Conservation (phyloP, 2,888 invertebrate species). For the Diloba caeruleocephala region DNA sequence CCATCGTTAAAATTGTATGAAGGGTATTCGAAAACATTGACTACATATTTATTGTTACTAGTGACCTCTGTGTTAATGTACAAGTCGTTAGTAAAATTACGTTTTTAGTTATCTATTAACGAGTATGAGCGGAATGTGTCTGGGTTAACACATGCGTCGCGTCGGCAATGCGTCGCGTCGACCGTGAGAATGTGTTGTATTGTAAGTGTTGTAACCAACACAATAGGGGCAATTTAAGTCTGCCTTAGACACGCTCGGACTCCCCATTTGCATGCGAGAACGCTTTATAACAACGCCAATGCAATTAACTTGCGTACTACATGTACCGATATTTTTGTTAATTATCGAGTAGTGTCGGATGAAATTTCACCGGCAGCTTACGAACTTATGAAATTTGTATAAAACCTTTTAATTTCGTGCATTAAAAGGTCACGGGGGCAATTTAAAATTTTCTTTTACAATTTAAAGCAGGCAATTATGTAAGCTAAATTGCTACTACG, state of each 20-base stretch:
- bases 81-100: conserved; percentile 47
- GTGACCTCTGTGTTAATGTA: conserved; percentile 16
- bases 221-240: conserved; percentile 79
- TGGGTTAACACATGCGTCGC: conserved; percentile 48
- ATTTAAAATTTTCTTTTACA: conserved; percentile 41
- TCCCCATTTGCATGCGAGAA: conserved; percentile 69
- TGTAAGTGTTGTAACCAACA: conserved; percentile 79
- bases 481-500: conserved; percentile 32
- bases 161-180: conserved; percentile 44
- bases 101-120: conserved; percentile 54
- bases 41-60: conserved; percentile 7
- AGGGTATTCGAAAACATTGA: conserved; percentile 10
- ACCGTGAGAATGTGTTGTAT: conserved; percentile 83
- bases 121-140: conserved; percentile 62
- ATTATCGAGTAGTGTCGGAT: conserved; percentile 27
- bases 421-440: conserved; percentile 33
- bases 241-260: conserved; percentile 75
- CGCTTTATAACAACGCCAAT: conserved; percentile 43
- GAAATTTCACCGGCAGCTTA: conserved; percentile 27
- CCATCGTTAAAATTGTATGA: neutral
- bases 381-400: conserved; percentile 33
- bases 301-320: conserved; percentile 42
- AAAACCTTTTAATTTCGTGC: conserved; percentile 17
- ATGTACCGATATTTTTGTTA: conserved; percentile 39
- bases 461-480: conserved; percentile 36